Conservation (phyloP, 1,140 invertebrate species). For the Zaprionus lachaisei region DNA sequence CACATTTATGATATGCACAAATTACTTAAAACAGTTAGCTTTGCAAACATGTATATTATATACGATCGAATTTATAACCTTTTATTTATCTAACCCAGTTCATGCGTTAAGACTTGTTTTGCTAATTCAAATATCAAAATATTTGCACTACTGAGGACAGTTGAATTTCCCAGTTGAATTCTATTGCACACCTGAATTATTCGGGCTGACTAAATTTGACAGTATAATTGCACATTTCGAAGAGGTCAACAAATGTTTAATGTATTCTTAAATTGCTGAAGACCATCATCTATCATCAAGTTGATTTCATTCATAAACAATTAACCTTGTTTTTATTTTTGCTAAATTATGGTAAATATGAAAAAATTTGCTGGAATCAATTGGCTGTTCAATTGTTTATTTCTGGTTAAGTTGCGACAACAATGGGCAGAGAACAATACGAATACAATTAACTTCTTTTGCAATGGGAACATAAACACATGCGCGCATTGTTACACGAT, state of each 20-base stretch:
- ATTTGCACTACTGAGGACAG: background rate
- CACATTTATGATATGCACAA: background rate
- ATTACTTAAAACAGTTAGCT: background rate
- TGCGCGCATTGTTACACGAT: background rate
- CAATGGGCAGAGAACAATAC: constrained; percentile 1
- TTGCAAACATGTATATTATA: background rate
- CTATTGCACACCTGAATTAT: background rate
- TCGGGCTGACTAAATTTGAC: background rate
- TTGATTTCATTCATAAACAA: background rate
- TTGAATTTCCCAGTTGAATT: background rate
- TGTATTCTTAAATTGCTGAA: background rate
- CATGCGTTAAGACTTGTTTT: background rate
- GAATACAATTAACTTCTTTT: constrained; percentile 42
- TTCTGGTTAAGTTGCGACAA: constrained; percentile 11
- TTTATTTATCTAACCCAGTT: background rate
- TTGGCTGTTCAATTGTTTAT: constrained; percentile 1
- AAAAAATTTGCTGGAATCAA: background rate
- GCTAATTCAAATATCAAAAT: background rate
- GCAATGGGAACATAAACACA: background rate
- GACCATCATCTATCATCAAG: background rate
- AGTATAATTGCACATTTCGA: background rate
- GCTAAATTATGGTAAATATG: constrained; percentile 1
- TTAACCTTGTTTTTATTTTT: background rate
- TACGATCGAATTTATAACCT: background rate
- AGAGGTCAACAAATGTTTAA: background rate